These are phyloP conservation scores for Pandemis corylana DNA, from an alignment of 2,888 invertebrate species.

Conservation along the genomic window DNA sequence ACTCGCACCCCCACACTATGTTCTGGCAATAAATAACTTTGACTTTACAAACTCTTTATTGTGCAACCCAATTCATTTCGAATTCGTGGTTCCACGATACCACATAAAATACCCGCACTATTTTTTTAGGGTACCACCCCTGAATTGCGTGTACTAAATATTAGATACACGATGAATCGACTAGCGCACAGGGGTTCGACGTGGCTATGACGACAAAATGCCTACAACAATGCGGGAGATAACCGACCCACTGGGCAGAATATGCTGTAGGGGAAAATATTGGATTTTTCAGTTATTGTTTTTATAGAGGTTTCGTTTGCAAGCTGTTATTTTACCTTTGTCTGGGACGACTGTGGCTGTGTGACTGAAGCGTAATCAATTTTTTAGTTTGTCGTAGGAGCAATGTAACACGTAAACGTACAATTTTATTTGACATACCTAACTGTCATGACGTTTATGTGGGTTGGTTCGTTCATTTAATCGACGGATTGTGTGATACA, in stretches of 20 bases:
- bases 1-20: too few species aligned
- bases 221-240: conserved; percentile 13
- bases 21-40: too few species aligned
- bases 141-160: conserved; percentile 9
- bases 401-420: too few species aligned
- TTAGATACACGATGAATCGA: conserved; percentile 20
- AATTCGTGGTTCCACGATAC: not conserved
- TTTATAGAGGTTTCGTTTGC: not conserved
- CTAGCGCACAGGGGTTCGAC: conserved; percentile 18
- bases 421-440: too few species aligned
- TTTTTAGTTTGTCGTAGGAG: too few species aligned
- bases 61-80: not conserved
- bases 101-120: not conserved
- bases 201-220: conserved; percentile 17
- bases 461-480: too few species aligned
- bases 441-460: too few species aligned
- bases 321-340: not conserved
- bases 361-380: too few species aligned
- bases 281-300: conserved; percentile 9
- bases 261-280: not conserved
- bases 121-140: conserved; percentile 23
- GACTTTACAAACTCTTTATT: too few species aligned
- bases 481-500: too few species aligned
- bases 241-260: conserved; percentile 15
- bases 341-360: too few species aligned